Percentiles rank a stretch among this genome's conserved stretches.
Evolutionary conservation across 2,113 vertebrate species (phyloP).

Genomic region (Catharus minimus): DNA sequence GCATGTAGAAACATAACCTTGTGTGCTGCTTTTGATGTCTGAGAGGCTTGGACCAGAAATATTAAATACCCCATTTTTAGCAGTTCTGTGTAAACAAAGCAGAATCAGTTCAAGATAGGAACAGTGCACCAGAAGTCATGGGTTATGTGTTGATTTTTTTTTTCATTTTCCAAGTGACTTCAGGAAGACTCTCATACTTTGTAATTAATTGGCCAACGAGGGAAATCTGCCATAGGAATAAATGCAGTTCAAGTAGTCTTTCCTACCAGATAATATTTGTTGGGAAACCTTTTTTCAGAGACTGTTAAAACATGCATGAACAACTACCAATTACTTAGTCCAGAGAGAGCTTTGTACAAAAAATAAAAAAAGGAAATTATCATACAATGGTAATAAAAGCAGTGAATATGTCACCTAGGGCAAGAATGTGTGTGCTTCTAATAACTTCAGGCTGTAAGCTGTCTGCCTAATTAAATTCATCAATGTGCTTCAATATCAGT

Average conservation of each 20-base stretch:
- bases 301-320: conserved; percentile 82
- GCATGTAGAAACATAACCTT: neutral
- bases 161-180: conserved; percentile 57
- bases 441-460: conserved; percentile 50
- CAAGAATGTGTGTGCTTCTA: conserved; percentile 28
- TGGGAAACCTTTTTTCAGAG: conserved; percentile 70
- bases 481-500: conserved; percentile 30
- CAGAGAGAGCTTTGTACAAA: conserved; percentile 62
- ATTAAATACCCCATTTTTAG: conserved; percentile 21
- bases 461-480: conserved; percentile 61
- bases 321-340: conserved; percentile 72
- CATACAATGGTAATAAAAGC: conserved; percentile 75
- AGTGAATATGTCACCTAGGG: conserved; percentile 57
- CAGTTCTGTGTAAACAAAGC: neutral
- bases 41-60: neutral
- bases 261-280: conserved; percentile 75
- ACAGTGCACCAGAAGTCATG: conserved; percentile 58
- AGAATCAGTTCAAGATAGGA: conserved; percentile 20
- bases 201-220: conserved; percentile 90
- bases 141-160: neutral
- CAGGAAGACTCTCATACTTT: conserved; percentile 64
- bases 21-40: neutral
- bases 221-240: conserved; percentile 86
- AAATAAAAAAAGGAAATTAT: conserved; percentile 59
- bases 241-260: conserved; percentile 78